Evolutionary conservation across 1,140 invertebrate genomes (phyloP).

Genomic region (Eriosoma lanigerum): DNA sequence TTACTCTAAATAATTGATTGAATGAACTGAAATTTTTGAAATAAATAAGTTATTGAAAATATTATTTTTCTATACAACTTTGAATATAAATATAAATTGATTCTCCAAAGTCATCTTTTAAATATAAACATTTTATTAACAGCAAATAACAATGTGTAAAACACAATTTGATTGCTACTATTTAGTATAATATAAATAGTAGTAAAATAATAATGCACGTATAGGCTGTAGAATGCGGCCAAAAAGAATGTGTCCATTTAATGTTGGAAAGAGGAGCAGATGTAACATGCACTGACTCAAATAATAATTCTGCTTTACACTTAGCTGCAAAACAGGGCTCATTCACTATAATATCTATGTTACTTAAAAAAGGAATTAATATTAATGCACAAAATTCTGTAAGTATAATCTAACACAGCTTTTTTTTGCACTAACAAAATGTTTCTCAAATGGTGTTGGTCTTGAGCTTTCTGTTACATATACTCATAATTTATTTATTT

Average conservation of each 20-base stretch:
- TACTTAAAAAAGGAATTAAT: slow-evolving; percentile 57
- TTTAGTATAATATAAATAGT: slow-evolving; percentile 5
- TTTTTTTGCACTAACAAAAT: slow-evolving; percentile 23
- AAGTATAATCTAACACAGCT: slow-evolving; percentile 50
- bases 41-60: not conserved
- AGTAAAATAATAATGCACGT: slow-evolving; percentile 40
- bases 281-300: slow-evolving; percentile 63
- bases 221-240: slow-evolving; percentile 58
- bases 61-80: not conserved
- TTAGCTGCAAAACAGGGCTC: slow-evolving; percentile 56
- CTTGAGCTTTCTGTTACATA: not conserved
- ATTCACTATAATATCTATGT: slow-evolving; percentile 56
- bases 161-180: not conserved
- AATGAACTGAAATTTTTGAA: no score
- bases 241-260: slow-evolving; percentile 62
- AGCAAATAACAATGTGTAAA: not conserved
- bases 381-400: slow-evolving; percentile 56
- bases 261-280: slow-evolving; percentile 64
- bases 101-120: not conserved
- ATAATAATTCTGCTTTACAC: slow-evolving; percentile 57
- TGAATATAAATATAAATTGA: not conserved
- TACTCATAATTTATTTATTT: no score
- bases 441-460: slow-evolving; percentile 8
- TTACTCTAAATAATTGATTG: no score
- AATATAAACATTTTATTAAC: not conserved